Evolutionary conservation across 2,113 vertebrate genomes (phyloP).

Genomic region (Ammodytes dubius): DNA sequence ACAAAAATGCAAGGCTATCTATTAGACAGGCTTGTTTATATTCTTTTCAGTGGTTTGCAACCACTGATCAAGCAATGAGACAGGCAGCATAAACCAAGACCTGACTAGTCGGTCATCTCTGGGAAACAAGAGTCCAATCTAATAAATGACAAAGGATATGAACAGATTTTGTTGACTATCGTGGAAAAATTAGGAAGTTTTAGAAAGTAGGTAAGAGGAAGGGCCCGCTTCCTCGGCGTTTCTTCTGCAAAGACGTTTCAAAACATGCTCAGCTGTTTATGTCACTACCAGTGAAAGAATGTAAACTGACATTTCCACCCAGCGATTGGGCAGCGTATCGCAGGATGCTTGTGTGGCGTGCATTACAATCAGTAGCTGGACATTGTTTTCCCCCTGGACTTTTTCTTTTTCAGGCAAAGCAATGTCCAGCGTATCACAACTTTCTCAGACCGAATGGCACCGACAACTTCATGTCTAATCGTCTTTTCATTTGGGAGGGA

Average conservation of each 20-base stretch:
- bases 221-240: slow-evolving; percentile 33
- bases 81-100: background rate
- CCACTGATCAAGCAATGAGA: background rate
- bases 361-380: slow-evolving; percentile 52
- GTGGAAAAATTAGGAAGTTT: slow-evolving; percentile 19
- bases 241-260: slow-evolving; percentile 52
- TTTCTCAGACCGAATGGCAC: slow-evolving; percentile 42
- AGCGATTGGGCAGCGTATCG: slow-evolving; percentile 44
- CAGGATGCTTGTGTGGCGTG: slow-evolving; percentile 44
- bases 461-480: background rate
- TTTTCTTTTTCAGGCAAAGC: slow-evolving; percentile 16
- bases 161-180: background rate
- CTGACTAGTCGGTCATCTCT: background rate
- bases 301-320: slow-evolving; percentile 70
- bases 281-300: slow-evolving; percentile 71
- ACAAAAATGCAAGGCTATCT: background rate
- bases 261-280: slow-evolving; percentile 73
- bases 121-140: no score
- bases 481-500: background rate
- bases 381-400: slow-evolving; percentile 14
- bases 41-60: background rate
- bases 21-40: no score
- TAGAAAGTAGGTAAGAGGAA: slow-evolving; percentile 21
- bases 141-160: background rate
- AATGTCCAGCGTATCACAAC: slow-evolving; percentile 12